Evolutionary conservation across 2,797 vertebrate species (phyloP).

Genomic region (Amphiprion clarkii): DNA sequence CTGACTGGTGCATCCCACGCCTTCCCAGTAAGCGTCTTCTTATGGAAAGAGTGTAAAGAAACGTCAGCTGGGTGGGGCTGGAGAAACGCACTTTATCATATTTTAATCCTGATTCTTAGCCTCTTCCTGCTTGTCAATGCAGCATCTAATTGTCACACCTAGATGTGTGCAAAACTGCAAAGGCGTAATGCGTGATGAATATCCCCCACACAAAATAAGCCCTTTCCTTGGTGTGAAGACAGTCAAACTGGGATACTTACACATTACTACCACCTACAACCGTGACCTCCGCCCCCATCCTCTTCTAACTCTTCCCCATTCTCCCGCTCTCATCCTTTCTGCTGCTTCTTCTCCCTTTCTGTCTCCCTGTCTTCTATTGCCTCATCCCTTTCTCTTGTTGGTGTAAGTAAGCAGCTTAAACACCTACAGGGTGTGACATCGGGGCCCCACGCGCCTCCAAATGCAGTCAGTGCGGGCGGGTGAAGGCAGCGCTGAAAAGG

Average conservation of each 20-base stretch:
- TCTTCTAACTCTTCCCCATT: constrained; percentile 71
- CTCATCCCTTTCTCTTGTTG: constrained; percentile 78
- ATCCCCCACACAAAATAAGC: constrained; percentile 45
- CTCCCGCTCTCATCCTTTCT: constrained; percentile 69
- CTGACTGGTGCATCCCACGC: constrained; percentile 69
- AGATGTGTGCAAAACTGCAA: constrained; percentile 24
- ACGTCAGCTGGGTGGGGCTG: constrained; percentile 58
- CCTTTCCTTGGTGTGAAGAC: constrained; percentile 57
- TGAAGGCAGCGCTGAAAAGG: constrained; percentile 74
- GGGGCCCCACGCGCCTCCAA: constrained; percentile 78
- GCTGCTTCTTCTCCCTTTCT: constrained; percentile 57
- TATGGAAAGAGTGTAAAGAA: constrained; percentile 42
- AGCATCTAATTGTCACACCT: constrained; percentile 37
- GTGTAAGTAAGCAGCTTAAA: constrained; percentile 88
- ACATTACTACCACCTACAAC: constrained; percentile 77
- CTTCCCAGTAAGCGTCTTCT: constrained; percentile 69
- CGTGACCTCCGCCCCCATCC: constrained; percentile 78
- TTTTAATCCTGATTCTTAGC: constrained; percentile 39
- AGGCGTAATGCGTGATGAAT: constrained; percentile 39
- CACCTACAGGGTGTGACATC: constrained; percentile 87
- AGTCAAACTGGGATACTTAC: constrained; percentile 70
- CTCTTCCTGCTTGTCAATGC: constrained; percentile 27
- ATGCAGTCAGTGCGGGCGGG: constrained; percentile 76
- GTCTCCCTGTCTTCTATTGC: constrained; percentile 71
- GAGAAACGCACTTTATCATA: constrained; percentile 34